These are phyloP conservation scores for Kryptopterus vitreolus DNA, from an alignment of 2,797 vertebrate species.

Conservation along the genomic window DNA sequence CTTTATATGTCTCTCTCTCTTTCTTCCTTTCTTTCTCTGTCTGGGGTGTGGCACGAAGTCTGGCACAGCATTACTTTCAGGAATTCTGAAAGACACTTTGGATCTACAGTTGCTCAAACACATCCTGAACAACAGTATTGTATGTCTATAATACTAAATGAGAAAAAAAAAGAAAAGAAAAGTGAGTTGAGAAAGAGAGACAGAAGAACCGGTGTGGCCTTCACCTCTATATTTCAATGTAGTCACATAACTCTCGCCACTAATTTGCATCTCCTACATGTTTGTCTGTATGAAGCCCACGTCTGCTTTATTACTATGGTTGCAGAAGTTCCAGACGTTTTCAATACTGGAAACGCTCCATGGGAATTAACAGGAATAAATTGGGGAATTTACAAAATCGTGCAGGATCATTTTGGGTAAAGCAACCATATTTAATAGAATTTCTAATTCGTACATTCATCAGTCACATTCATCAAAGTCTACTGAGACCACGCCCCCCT, in stretches of 20 bases:
- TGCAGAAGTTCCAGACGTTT: too few relatives aligned
- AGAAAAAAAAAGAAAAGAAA: background rate
- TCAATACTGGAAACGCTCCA: too few relatives aligned
- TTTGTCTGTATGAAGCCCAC: background rate
- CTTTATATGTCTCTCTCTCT: background rate
- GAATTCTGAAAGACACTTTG: background rate
- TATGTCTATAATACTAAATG: background rate
- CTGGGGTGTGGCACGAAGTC: background rate
- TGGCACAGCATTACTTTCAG: background rate
- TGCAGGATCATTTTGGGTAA: too few relatives aligned
- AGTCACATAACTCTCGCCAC: slow-evolving; percentile 51
- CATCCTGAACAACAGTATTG: background rate
- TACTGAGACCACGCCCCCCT: too few relatives aligned
- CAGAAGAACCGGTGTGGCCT: slow-evolving; percentile 26
- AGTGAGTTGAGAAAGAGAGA: background rate
- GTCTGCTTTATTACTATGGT: too few relatives aligned
- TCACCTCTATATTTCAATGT: slow-evolving; percentile 53
- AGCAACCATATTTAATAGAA: too few relatives aligned
- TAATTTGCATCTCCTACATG: slow-evolving; percentile 56
- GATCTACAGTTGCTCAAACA: background rate
- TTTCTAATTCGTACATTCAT: too few relatives aligned
- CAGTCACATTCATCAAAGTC: too few relatives aligned
- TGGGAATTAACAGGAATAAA: too few relatives aligned
- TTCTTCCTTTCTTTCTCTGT: background rate
- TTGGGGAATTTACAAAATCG: too few relatives aligned